These are phyloP conservation scores for Zootermopsis nevadensis DNA, from an alignment of 2,888 invertebrate genomes.

Conservation along the genomic window DNA sequence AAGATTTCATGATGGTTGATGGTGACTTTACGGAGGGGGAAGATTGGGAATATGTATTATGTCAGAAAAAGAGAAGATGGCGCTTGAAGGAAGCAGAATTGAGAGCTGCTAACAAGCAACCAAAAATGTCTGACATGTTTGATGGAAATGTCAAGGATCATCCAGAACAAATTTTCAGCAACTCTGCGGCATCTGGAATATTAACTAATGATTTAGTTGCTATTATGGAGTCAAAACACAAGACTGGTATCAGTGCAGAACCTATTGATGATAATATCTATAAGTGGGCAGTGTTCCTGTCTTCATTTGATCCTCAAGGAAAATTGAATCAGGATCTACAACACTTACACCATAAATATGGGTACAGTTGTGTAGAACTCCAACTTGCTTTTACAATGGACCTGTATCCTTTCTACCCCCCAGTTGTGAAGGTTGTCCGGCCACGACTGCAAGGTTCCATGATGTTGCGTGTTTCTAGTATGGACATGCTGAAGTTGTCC, in stretches of 20 bases:
- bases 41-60: constrained; percentile 50
- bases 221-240: constrained; percentile 58
- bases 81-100: constrained; percentile 53
- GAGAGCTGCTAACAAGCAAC: constrained; percentile 52
- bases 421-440: constrained; percentile 59
- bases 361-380: constrained; percentile 60
- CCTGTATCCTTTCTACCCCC: constrained; percentile 62
- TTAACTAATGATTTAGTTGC: constrained; percentile 60
- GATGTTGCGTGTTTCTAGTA: constrained; percentile 53
- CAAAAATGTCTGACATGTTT: constrained; percentile 54
- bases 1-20: constrained; percentile 48
- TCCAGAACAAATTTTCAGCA: constrained; percentile 59
- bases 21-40: constrained; percentile 50
- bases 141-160: constrained; percentile 51
- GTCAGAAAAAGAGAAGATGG: constrained; percentile 53
- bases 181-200: constrained; percentile 60
- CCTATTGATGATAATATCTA: constrained; percentile 61
- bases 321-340: constrained; percentile 57
- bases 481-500: constrained; percentile 60
- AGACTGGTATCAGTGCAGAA: constrained; percentile 58
- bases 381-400: constrained; percentile 61
- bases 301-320: constrained; percentile 56
- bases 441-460: constrained; percentile 59
- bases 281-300: constrained; percentile 59
- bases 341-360: constrained; percentile 57